phyloP scores from a whole-genome alignment of 1,140 invertebrate species.

The Pollicipes pollicipes region DNA sequence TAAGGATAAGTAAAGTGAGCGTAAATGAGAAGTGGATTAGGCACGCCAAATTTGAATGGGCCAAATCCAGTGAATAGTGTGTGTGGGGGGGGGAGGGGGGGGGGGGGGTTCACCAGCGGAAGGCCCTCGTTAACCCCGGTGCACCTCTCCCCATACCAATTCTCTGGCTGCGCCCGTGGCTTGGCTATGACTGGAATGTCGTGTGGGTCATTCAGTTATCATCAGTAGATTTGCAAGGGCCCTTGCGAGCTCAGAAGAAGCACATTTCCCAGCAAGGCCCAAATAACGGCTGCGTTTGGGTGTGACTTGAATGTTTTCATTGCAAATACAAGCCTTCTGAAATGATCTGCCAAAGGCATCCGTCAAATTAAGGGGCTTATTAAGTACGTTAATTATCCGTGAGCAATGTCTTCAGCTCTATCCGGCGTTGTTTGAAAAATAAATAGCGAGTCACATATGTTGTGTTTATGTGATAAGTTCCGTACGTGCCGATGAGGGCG shows the following conservation, averaged over 20 bases:
- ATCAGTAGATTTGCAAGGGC: too few species aligned
- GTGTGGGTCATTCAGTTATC: too few species aligned
- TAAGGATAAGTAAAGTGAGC: too few species aligned
- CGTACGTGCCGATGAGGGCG: neutral
- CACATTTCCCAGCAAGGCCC: neutral
- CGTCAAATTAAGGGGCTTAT: neutral
- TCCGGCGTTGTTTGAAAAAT: neutral
- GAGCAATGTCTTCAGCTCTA: neutral
- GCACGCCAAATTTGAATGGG: too few species aligned
- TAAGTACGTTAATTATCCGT: neutral
- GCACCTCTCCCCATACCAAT: too few species aligned
- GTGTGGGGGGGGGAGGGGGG: too few species aligned
- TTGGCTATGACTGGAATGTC: too few species aligned
- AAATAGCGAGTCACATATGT: neutral
- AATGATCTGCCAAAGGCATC: neutral
- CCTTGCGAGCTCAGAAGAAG: neutral
- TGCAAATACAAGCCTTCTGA: neutral
- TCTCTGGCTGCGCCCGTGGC: too few species aligned
- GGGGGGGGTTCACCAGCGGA: too few species aligned
- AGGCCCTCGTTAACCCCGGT: too few species aligned
- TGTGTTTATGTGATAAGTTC: neutral
- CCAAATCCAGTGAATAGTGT: too few species aligned
- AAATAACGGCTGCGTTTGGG: neutral
- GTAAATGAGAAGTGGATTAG: too few species aligned
- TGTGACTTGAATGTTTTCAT: neutral